Conservation (phyloP, 1,140 invertebrate genomes). For the Cecropterus lyciades region DNA sequence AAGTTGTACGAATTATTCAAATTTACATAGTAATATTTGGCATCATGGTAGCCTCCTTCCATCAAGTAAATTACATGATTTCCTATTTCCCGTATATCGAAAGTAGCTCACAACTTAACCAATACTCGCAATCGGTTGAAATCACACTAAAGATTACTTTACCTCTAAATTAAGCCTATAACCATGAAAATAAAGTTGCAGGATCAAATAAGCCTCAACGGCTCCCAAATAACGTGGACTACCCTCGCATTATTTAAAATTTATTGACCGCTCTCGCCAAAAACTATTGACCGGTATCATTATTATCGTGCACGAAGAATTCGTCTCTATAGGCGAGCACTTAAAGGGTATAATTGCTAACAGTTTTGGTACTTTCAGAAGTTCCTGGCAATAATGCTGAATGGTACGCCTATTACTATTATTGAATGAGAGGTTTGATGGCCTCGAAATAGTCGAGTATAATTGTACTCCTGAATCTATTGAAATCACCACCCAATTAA, state of each 20-base stretch:
- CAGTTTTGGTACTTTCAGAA: not conserved
- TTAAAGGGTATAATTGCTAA: conserved; percentile 9
- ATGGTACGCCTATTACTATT: conserved; percentile 33
- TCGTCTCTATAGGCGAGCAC: not conserved
- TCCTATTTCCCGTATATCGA: too few species aligned
- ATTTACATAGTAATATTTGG: too few species aligned
- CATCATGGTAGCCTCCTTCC: too few species aligned
- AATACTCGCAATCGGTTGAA: too few species aligned
- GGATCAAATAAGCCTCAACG: not conserved
- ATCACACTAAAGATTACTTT: not conserved
- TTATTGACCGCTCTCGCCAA: conserved; percentile 18
- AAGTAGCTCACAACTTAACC: too few species aligned
- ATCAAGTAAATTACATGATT: too few species aligned
- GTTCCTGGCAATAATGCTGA: conserved; percentile 28
- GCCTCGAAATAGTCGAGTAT: conserved; percentile 21
- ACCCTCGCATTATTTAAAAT: conserved; percentile 25
- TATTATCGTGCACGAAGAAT: not conserved
- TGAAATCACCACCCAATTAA: conserved; percentile 34
- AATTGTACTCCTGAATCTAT: conserved; percentile 31
- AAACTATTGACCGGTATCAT: conserved; percentile 22
- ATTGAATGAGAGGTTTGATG: conserved; percentile 33
- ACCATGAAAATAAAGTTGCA: not conserved
- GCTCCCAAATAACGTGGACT: not conserved
- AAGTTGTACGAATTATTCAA: too few species aligned
- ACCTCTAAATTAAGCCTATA: not conserved